A percentile compares a stretch with the other conserved stretches of the same genome.
Evolutionary conservation across 2,113 vertebrate species (phyloP).

Genomic region (Gymnobelideus leadbeateri): DNA sequence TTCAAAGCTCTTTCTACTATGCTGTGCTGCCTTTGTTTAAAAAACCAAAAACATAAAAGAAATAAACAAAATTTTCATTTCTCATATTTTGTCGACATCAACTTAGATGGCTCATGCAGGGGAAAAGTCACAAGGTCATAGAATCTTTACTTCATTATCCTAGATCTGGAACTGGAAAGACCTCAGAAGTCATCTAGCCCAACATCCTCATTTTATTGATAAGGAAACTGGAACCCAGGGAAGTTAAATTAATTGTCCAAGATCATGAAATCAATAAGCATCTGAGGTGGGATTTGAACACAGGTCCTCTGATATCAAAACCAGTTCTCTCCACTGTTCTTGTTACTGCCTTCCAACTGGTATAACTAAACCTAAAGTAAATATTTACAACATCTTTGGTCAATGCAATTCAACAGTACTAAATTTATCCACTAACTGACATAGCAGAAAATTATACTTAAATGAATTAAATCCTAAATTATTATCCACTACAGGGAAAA

Average conservation of each 20-base stretch:
- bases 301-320: background rate
- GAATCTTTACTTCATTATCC: too few relatives aligned
- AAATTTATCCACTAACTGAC: background rate
- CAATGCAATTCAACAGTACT: background rate
- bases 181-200: background rate
- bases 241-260: background rate
- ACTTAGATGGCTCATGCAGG: constrained; percentile 21
- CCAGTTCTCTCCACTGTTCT: background rate
- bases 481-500: background rate
- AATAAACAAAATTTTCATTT: constrained; percentile 30
- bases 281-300: background rate
- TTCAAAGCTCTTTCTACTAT: background rate
- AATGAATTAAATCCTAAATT: background rate
- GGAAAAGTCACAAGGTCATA: background rate
- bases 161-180: too few relatives aligned
- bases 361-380: background rate
- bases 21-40: constrained; percentile 14
- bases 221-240: background rate
- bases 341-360: background rate
- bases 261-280: background rate
- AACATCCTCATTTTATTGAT: background rate
- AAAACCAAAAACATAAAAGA: background rate
- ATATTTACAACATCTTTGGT: background rate
- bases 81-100: constrained; percentile 18
- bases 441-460: background rate